Evolutionary conservation across 1,140 invertebrate species (phyloP).

Genomic region (Campodea augens): DNA sequence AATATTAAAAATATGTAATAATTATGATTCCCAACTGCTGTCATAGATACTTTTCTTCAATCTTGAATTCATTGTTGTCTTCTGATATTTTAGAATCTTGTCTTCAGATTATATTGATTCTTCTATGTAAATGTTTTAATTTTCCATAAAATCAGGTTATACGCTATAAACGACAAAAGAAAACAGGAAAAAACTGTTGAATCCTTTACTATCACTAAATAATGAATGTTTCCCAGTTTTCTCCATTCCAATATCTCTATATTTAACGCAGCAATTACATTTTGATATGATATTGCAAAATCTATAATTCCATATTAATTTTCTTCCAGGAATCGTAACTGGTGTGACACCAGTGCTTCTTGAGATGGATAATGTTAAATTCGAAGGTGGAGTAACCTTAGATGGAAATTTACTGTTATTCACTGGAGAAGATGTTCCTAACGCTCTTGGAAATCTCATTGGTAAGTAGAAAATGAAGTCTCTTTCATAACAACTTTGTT

Average conservation of each 20-base stretch:
- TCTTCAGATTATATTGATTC: too few species aligned
- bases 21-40: too few species aligned
- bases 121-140: too few species aligned
- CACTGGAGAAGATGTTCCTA: background rate
- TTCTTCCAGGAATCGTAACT: constrained; percentile 12
- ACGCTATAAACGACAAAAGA: background rate
- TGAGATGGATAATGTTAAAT: constrained; percentile 13
- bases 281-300: too few species aligned
- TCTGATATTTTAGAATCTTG: too few species aligned
- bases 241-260: background rate
- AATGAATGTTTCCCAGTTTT: background rate
- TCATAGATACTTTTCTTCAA: too few species aligned
- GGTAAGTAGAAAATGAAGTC: background rate
- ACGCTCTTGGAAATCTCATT: background rate
- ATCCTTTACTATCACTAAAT: background rate
- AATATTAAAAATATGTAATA: too few species aligned
- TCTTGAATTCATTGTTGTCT: too few species aligned
- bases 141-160: background rate
- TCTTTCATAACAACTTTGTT: background rate
- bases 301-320: too few species aligned
- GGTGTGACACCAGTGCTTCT: constrained; percentile 13
- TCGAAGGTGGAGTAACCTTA: constrained; percentile 14
- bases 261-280: background rate
- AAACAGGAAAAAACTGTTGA: background rate
- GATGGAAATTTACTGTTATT: constrained; percentile 17